Conservation (phyloP, 1,140 invertebrate genomes). For the Brachionus rotundiformis region DNA sequence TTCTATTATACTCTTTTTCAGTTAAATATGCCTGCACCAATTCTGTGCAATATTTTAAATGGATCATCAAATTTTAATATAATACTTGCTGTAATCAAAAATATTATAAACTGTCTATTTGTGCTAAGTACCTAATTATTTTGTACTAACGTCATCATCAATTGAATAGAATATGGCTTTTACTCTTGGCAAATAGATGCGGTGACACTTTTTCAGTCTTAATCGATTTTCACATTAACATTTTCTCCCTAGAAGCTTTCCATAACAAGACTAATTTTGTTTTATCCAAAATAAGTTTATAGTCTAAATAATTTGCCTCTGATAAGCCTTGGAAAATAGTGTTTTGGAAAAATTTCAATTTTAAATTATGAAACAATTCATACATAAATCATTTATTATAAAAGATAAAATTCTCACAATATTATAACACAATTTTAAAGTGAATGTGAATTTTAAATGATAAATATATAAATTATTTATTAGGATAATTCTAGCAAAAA, state of each 20-base stretch:
- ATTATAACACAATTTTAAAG: neutral
- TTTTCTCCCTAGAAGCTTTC: neutral
- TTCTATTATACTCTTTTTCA: neutral
- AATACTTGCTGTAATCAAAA: too few relatives aligned
- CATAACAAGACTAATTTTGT: neutral
- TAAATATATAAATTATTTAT: neutral
- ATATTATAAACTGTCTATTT: neutral
- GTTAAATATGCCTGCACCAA: neutral
- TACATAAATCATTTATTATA: constrained; percentile 2
- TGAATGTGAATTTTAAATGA: neutral
- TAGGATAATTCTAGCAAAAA: neutral
- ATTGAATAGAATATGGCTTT: neutral
- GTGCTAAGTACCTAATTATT: neutral
- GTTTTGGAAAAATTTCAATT: neutral
- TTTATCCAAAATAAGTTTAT: neutral
- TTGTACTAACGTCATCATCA: neutral
- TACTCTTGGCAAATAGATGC: neutral
- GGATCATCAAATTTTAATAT: too few relatives aligned
- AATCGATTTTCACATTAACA: neutral
- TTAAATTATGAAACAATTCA: neutral
- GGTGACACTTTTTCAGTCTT: neutral
- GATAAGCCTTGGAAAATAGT: neutral
- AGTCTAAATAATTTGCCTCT: neutral
- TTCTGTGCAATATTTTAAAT: too few relatives aligned
- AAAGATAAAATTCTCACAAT: neutral